Base-by-base conservation (phyloP, 2,888 invertebrate species). In the Pinctada fucata region DNA sequence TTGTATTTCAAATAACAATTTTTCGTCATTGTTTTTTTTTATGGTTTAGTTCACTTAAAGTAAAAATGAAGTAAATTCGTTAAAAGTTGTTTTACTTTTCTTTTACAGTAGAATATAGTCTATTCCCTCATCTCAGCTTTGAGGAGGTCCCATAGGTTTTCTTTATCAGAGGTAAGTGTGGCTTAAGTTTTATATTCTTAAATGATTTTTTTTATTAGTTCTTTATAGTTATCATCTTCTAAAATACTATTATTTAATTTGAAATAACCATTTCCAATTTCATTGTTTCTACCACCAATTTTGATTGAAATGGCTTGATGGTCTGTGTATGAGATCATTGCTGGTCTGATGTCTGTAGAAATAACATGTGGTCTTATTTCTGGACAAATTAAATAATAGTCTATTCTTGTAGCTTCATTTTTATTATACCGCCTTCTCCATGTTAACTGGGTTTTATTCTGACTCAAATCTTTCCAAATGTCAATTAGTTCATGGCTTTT, bases 211-310 rank as follows among this genome's bases (percentile, higher is more conserved):
- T 70, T 50, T 10, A 76, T 71, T 48, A 72, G n/a, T 13, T 71
- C 45, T 65, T 47, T 45, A 71, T 72, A 76, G n/a, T 71, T 16
- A 75, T 10, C 69, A 51, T n/a, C 69, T 63, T n/a, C n/a, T n/a
- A n/a, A n/a, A n/a, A n/a, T n/a, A n/a, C n/a, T n/a, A n/a, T n/a
- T n/a, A n/a, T n/a, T n/a, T n/a, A n/a, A n/a, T n/a, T n/a, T n/a
- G n/a, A n/a, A n/a, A n/a, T n/a, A n/a, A n/a, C n/a, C n/a, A 13
- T 68, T 52, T 0, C 69, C 68, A 45, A 48, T 74, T 31, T n/a
- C 16, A 31, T 64, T 13, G 1, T 16, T 45, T 50, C 16, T 65
- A 47, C 48, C 16, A 8, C 47, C 45, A 47, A 72, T 50, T 58
- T 31, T n/a, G n/a, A n/a, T n/a, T n/a, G n/a, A n/a, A n/a, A n/a